Evolutionary conservation across 2,888 invertebrate species (phyloP).

Genomic region (Pseudanteris insignis): DNA sequence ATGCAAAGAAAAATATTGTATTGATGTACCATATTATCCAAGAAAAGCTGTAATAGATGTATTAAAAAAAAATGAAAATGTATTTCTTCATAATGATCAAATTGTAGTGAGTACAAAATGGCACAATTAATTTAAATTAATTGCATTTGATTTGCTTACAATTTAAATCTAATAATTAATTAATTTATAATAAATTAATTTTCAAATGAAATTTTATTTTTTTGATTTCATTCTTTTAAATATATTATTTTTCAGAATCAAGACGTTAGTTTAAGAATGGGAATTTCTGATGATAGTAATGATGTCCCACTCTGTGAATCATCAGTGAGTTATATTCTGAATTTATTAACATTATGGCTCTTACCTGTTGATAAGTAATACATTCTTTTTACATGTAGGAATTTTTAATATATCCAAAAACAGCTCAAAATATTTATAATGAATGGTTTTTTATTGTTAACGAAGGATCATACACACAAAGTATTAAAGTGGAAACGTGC

Average conservation of each 20-base stretch:
- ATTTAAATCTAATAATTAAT: too few relatives aligned
- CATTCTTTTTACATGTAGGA: too few relatives aligned
- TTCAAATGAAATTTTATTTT: too few relatives aligned
- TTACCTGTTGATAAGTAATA: too few relatives aligned
- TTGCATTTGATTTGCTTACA: too few relatives aligned
- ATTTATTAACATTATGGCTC: too few relatives aligned
- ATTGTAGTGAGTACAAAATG: conserved; percentile 4
- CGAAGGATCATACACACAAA: conserved; percentile 10
- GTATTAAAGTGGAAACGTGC: conserved; percentile 21
- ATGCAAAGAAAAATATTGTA: background rate
- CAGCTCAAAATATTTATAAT: conserved; percentile 12
- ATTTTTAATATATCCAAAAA: conserved; percentile 16
- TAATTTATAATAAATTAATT: too few relatives aligned
- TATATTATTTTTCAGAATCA: background rate
- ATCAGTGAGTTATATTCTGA: conserved; percentile 1
- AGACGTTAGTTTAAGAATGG: conserved; percentile 3
- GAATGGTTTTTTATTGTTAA: conserved; percentile 20
- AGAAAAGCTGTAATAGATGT: background rate
- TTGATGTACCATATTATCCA: conserved; percentile 1
- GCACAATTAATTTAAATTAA: too few relatives aligned
- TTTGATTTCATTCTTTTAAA: too few relatives aligned
- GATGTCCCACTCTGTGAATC: conserved; percentile 6
- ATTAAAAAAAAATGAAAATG: background rate
- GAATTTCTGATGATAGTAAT: background rate
- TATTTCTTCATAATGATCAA: conserved; percentile 2